Evolutionary conservation across 2,113 vertebrate genomes (phyloP), one percentile per base, ranked within the genome.

Genomic region (Aptenodytes patagonicus): DNA sequence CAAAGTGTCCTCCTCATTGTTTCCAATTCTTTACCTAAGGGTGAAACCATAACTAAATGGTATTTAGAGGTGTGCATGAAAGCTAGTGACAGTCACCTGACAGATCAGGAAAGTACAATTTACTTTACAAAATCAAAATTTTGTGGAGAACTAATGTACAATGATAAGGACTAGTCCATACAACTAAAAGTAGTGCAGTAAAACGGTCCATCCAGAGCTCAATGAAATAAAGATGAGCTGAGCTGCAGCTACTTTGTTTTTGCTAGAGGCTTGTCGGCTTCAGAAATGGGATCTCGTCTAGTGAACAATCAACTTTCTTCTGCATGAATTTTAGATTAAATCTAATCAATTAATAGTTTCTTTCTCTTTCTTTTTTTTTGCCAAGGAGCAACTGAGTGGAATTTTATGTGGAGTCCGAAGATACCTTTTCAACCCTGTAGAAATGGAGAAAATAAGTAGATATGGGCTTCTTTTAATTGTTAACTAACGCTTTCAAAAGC

Each of bases 211-310:
- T 62, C 14, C 79, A 73, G 83, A 89, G 16, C 40, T 82, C 82
- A 20, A 93, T 95, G 84, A 97, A 97, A 96, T 93, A 95, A 96
- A 94, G 89, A 95, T 91, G 76, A 93, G 81, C 66, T 46, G 66
- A 95, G 58, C 60, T 88, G 83, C 66, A 91, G 46, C 69, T 79
- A 44, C 42, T 10, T 78, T 9, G 7, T 83, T 94, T 94, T 69
- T 82, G 47, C 83, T 92, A n/a, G 61, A 83, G 73, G 61, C 51
- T 96, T 85, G 57, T 80, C 54, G 12, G 28, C 40, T 87, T 92
- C 87, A 80, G 83, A 75, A 96, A 84, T n/a, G n/a, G 70, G 71
- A 82, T 65, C 34, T 94, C 31, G 11, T 95, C 44, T 76, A 61
- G 58, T 73, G 83, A 95, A 36, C 73, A 58, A 83, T 90, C 91